phyloP scores from a whole-genome alignment of 2,113 vertebrate species.

The Aptenodytes patagonicus region DNA sequence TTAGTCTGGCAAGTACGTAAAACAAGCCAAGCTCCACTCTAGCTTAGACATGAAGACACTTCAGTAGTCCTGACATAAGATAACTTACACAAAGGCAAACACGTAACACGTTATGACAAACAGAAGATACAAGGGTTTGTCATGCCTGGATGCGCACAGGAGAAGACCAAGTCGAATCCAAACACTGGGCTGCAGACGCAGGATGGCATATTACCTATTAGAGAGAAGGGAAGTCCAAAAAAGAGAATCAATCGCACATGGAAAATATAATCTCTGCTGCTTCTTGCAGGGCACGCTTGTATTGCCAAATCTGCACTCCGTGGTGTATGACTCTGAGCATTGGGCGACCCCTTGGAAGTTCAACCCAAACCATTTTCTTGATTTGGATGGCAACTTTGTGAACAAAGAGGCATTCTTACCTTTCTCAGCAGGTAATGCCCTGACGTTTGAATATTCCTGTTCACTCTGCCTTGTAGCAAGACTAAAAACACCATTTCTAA shows the following conservation, averaged over 20 bases:
- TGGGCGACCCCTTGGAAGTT: constrained; percentile 64
- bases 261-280: background rate
- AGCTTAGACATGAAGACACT: background rate
- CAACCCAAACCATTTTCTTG: constrained; percentile 69
- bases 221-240: background rate
- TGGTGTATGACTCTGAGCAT: constrained; percentile 43
- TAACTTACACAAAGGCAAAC: background rate
- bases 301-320: constrained; percentile 61
- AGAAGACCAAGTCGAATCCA: background rate
- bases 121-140: background rate
- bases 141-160: background rate
- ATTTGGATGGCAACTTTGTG: constrained; percentile 61
- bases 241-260: background rate
- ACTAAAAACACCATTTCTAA: background rate
- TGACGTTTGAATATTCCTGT: background rate
- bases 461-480: background rate
- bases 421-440: constrained; percentile 66
- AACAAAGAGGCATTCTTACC: constrained; percentile 67
- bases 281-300: constrained; percentile 59
- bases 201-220: background rate
- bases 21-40: background rate
- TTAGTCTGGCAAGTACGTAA: background rate
- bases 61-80: background rate
- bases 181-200: background rate
- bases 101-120: fast-evolving